Evolutionary conservation across 2,888 invertebrate species (phyloP).

Genomic region (Hydriomena furcata): DNA sequence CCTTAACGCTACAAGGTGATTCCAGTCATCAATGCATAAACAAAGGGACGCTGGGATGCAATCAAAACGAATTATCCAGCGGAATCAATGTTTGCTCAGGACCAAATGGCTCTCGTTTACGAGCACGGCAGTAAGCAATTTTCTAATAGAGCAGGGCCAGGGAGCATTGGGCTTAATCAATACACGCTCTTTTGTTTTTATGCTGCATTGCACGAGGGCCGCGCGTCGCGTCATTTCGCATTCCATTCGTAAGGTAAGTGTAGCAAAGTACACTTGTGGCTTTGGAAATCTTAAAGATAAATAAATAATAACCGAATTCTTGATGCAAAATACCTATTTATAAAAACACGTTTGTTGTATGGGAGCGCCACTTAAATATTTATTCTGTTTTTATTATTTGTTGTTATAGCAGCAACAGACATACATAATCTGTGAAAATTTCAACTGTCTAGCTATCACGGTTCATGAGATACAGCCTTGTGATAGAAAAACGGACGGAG

Average conservation of each 20-base stretch:
- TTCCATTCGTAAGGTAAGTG: slow-evolving; percentile 9
- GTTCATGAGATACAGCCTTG: no score
- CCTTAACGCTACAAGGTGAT: slow-evolving; percentile 24
- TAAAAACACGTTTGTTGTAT: no score
- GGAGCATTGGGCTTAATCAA: slow-evolving; percentile 34
- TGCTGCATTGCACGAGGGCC: slow-evolving; percentile 9
- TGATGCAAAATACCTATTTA: no score
- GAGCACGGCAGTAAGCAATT: slow-evolving; percentile 45
- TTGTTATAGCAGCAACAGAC: no score
- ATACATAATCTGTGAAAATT: no score
- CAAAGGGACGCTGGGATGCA: slow-evolving; percentile 37
- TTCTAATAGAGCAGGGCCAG: slow-evolving; percentile 38
- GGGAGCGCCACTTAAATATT: no score
- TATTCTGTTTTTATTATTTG: no score
- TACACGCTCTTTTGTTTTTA: slow-evolving; percentile 30
- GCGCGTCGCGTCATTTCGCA: slow-evolving; percentile 12
- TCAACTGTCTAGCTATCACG: no score
- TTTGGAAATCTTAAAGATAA: no score
- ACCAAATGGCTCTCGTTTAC: slow-evolving; percentile 37
- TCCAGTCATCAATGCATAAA: slow-evolving; percentile 33
- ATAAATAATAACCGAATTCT: no score
- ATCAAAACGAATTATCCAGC: slow-evolving; percentile 39
- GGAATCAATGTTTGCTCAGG: slow-evolving; percentile 45
- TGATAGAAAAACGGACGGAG: no score
- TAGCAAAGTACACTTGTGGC: no score